Evolutionary conservation across 2,888 invertebrate species (phyloP).

Genomic region (Harpalus rufipes): DNA sequence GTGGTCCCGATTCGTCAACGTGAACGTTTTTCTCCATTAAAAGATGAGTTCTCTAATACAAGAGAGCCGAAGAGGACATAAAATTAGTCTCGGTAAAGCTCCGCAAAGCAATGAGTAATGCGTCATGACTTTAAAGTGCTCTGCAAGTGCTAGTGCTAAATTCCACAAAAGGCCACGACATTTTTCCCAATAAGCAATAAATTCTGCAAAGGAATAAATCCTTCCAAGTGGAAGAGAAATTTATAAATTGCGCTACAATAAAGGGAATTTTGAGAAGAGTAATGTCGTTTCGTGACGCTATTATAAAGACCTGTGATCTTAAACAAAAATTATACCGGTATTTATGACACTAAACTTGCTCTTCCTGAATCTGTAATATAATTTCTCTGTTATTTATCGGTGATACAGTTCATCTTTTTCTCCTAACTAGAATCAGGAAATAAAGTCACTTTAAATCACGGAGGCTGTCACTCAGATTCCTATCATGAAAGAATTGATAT

Average conservation of each 20-base stretch:
- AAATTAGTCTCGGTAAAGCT: conserved; percentile 41
- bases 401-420: conserved; percentile 12
- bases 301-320: conserved; percentile 60
- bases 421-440: conserved; percentile 23
- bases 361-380: conserved; percentile 45
- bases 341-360: conserved; percentile 56
- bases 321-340: conserved; percentile 59
- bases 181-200: conserved; percentile 52
- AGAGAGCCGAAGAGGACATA: conserved; percentile 18
- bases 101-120: conserved; percentile 50
- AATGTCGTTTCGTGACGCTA: conserved; percentile 62
- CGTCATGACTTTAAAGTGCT: conserved; percentile 40
- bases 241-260: conserved; percentile 62
- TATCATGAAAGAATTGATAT: not conserved
- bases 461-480: not conserved
- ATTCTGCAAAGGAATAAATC: conserved; percentile 60
- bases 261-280: conserved; percentile 61
- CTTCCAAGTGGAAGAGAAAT: conserved; percentile 58
- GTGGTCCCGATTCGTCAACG: too few relatives aligned
- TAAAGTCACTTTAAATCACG: not conserved
- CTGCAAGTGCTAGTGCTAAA: conserved; percentile 50
- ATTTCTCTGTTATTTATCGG: conserved; percentile 24
- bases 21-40: too few relatives aligned
- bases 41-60: not conserved
- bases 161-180: conserved; percentile 54